Evolutionary conservation across 2,888 invertebrate genomes (phyloP), one percentile per base, ranked within the genome.

Genomic region (Xanthorhoe spadicearia): DNA sequence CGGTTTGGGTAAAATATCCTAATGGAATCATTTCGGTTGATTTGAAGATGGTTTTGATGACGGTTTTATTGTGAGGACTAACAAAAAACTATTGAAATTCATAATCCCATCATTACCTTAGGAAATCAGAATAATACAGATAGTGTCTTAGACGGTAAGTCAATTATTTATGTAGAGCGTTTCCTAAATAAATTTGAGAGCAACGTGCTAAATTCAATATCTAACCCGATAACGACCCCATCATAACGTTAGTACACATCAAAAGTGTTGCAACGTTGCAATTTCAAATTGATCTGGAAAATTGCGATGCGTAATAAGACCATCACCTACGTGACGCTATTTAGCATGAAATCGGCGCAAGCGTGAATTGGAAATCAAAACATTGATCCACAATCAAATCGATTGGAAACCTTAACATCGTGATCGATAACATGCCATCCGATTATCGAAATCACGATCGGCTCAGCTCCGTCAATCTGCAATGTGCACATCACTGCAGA

Each of bases 331-430:
- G 93, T 93, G 93, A 90, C 83, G 88, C 92, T 91, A 90, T 92
- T 93, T 93, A 93, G 86, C 89, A 83, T 86, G 84, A 81, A 89
- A 89, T 87, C 87, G 85, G 84, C 83, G 90, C 88, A 90, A 88
- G 91, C 91, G 91, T 87, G 92, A 92, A 93, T 92, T 93, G 91
- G 88, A 93, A 92, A 93, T 92, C 93, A 92, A 92, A 93, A 92
- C 93, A 88, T 87, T 85, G 87, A 86, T 89, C 82, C 86, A 85
- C 90, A 88, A 90, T 92, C 91, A 89, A 89, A 87, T 83, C 91
- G 84, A 91, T 89, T 91, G 87, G 89, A 90, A 88, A 87, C 87
- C 83, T 88, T 87, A 87, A 76, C 87, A 78, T 90, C 91, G 90
- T 90, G 91, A 91, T 93, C 92, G 88, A 90, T 90, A 91, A 87